Evolutionary conservation across 1,140 invertebrate genomes (phyloP), one percentile per base, ranked within the genome.

Genomic region (Rhyacophila brunnea): DNA sequence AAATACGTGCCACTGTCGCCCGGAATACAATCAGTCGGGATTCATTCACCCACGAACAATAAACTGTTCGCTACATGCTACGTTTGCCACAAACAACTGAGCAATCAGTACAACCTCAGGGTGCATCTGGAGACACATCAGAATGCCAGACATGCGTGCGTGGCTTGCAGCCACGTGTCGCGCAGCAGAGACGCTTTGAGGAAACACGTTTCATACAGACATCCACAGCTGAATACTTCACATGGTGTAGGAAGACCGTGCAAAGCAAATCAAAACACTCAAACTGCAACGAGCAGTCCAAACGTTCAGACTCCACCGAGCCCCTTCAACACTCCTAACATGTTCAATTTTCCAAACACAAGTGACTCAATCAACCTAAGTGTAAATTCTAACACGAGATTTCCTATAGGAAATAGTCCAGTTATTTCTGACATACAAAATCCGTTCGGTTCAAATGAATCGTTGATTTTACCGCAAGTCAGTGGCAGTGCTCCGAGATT

Each of bases 101-200:
- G 89, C 73, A 93, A 93, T 77, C 91, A 92, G 71, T 94, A 94
- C 74, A 94, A 94, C 74, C 75, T 93, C 66, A 80, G 91, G 42
- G 91, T 94, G 60, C 91, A 93, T 69, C 87, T 93, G 83, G 92
- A 93, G 70, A 93, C 91, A 11, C 91, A 93, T 70, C 89, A 90
- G 67, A 91, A 92, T 66, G 86, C 89, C 56, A 75, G 81, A 18
- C 84, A 86, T 71, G 90, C 90, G 15, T 93, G 91, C 70, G 84
- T 87, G 47, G 87, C 90, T 0, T 94, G 91, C 75, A 86, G 84
- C 15, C 91, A 93, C 69, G 90, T 93, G 13, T 92, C 90, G 34
- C 81, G 91, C 54, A 92, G 90, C 46, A 80, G 91, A 60, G 91
- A 94, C 72, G 91, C 92, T 11, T 74, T 94, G 34, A 80, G 92